Base-by-base conservation (phyloP, 2,888 invertebrate genomes). In the Ctenicera cuprea region DNA sequence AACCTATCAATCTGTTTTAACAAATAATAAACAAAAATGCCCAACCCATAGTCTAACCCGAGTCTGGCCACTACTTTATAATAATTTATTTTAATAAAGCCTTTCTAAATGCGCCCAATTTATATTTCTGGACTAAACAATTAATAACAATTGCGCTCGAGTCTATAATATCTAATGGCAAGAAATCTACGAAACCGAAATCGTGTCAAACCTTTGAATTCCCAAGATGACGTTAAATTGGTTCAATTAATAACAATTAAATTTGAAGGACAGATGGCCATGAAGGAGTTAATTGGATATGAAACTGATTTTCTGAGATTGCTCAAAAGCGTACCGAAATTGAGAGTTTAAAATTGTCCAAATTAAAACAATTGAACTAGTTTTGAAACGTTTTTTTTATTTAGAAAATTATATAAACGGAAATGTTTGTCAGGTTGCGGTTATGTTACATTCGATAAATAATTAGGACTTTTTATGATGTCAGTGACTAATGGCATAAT, bases 161-260 rank as follows among this genome's bases (percentile, higher is more conserved):
- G 22, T 62, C 37, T 16, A n/a, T n/a, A n/a, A 16, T n/a, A 43
- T n/a, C 4, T 43, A 43, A 43, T 43, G 41, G 4, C 14, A n/a
- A 12, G n/a, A 43, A n/a, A 22, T 9, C 37, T 30, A n/a, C n/a
- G n/a, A n/a, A n/a, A 33, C 26, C 26, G 3, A 62, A 62, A 62
- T 62, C 26, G 20, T 20, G 62, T 62, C 41, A 62, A 41, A 62
- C 41, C 41, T 22, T 43, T 14, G 18, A n/a, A 57, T 57, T 57
- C 57, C n/a, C 57, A 57, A 37, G 37, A 57, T 57, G 37, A 30
- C 18, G 26, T 57, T 26, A 43, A 62, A 62, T 62, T 62, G 62
- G 41, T 20, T 43, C 62, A 62, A 62, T 62, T 62, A 62, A 62
- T 62, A 43, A 62, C 26, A 62, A 62, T 62, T 62, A 22, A 1